Evolutionary conservation across 2,797 vertebrate species (phyloP).

Genomic region (Fringilla coelebs): DNA sequence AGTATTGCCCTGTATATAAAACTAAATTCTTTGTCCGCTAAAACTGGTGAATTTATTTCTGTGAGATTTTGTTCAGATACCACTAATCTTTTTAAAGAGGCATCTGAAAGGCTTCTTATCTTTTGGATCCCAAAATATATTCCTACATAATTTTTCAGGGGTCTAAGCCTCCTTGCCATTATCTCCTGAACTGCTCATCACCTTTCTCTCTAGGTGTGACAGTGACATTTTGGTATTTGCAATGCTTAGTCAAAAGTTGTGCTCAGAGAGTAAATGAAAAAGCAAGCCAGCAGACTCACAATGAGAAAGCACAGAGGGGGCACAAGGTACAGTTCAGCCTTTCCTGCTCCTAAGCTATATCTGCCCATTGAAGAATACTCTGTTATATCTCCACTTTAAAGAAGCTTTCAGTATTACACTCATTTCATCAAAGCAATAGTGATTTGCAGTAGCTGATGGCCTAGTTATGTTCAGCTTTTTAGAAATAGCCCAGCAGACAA

Average conservation of each 20-base stretch:
- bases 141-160: background rate
- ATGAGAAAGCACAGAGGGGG: background rate
- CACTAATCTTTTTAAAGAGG: background rate
- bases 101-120: background rate
- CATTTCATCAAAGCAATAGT: background rate
- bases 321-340: background rate
- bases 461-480: background rate
- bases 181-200: background rate
- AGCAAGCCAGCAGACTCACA: background rate
- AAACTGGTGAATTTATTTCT: background rate
- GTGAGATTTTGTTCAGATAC: background rate
- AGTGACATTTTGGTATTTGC: background rate
- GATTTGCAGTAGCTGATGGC: background rate
- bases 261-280: background rate
- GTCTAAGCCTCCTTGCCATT: background rate
- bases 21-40: background rate
- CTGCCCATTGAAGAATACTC: background rate
- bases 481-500: background rate
- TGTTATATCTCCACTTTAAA: background rate
- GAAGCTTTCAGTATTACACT: background rate
- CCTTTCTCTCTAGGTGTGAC: background rate
- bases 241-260: background rate
- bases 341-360: background rate
- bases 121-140: background rate
- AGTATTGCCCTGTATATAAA: background rate